Evolutionary conservation across 2,113 vertebrate species (phyloP), one percentile per base, ranked within the genome.

Genomic region (Zosterops hypoxanthus): DNA sequence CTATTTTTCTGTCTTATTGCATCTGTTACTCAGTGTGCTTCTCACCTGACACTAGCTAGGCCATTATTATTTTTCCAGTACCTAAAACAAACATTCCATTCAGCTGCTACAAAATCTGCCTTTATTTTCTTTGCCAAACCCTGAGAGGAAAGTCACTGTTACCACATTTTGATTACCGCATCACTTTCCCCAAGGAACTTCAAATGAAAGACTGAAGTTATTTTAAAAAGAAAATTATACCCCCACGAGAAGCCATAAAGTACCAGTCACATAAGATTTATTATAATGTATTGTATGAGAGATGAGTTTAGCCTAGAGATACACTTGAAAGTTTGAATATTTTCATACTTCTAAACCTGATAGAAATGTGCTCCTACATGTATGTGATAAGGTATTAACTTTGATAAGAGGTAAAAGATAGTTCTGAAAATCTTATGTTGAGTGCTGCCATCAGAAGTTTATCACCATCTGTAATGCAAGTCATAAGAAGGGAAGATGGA

Each of bases 381-480:
- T 49, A 41, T 34, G 12, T 41, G 16, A 33, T 61, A 73, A 85
- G 18, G 4, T 69, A 65, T 41, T 79, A 88, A 72, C 36, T 72
- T 65, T 33, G 22, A 52, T 57, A 77, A 77, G 36, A 56, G 11
- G 5, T 77, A 80, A 69, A 92, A 66, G 11, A 6, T 20, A 57
- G 23, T 68, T 92, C 39, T 92, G 52, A 77, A 66, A 63, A 65
- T 61, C n/a, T 69, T 44, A 12, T 7, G 5, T 65, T 82, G 44
- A 53, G 19, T 82, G 57, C 19, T 90, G 17, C 14, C 13, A 72
- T 65, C 53, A 65, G 25, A 25, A 61, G 36, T 75, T 81, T 70
- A 70, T 82, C 4, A 3, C 11, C 0, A 0, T 11, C 36, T 72
- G 22, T 57, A 93, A 69, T 0, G 2, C 5, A 23, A 10, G 46